phyloP scores from a whole-genome alignment of 1,140 invertebrate genomes.

The Heliconius nattereri region DNA sequence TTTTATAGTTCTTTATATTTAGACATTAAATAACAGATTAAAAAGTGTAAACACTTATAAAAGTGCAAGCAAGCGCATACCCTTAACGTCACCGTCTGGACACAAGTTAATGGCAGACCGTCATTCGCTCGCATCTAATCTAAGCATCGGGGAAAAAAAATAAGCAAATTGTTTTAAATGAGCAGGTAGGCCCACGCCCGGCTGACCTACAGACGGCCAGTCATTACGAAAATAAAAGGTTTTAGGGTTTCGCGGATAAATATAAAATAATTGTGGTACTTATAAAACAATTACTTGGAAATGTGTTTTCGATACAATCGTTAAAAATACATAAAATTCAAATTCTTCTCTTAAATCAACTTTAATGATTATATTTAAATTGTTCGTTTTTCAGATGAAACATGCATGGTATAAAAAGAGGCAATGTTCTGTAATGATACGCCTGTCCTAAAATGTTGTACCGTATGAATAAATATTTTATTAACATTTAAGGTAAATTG shows the following conservation, averaged over 20 bases:
- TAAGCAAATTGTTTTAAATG: slow-evolving; percentile 79
- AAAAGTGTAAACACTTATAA: background rate
- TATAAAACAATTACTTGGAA: slow-evolving; percentile 46
- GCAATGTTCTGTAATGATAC: background rate
- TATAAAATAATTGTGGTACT: slow-evolving; percentile 49
- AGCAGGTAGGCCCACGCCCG: slow-evolving; percentile 68
- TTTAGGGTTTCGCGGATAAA: slow-evolving; percentile 52
- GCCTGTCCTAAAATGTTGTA: background rate
- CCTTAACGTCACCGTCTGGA: slow-evolving; percentile 55
- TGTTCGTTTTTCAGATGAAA: slow-evolving; percentile 8
- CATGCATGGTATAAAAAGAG: background rate
- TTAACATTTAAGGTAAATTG: too few relatives aligned
- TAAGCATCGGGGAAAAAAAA: slow-evolving; percentile 57
- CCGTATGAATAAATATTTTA: background rate
- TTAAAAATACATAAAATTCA: slow-evolving; percentile 43
- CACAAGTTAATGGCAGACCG: slow-evolving; percentile 63
- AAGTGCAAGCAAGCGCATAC: slow-evolving; percentile 31
- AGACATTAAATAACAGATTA: background rate
- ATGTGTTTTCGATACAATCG: slow-evolving; percentile 40
- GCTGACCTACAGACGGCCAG: slow-evolving; percentile 69
- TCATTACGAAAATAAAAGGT: slow-evolving; percentile 59
- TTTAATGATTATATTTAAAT: slow-evolving; percentile 6
- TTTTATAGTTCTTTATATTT: too few relatives aligned
- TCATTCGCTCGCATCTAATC: slow-evolving; percentile 63
- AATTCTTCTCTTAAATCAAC: slow-evolving; percentile 19